Conservation (phyloP, 2,113 vertebrate species). For the Ptilorrhoa leucosticta region DNA sequence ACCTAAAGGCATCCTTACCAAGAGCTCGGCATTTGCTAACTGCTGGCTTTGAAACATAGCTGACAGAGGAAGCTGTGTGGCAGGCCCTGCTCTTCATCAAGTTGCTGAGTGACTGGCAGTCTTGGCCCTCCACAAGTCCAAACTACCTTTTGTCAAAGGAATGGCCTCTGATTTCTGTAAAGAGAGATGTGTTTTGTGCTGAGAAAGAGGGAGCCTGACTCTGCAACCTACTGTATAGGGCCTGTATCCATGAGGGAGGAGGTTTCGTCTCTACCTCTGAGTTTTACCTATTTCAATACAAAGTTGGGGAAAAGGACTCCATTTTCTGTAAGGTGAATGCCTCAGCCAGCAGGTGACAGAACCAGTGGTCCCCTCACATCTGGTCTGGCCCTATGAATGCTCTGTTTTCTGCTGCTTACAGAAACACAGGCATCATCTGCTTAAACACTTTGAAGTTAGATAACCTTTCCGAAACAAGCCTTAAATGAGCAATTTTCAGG, state of each 20-base stretch:
- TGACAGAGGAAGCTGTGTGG: background rate
- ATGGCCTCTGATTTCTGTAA: background rate
- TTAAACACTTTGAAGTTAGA: background rate
- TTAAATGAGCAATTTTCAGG: background rate
- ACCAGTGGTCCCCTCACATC: background rate
- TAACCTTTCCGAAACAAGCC: background rate
- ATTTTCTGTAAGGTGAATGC: background rate
- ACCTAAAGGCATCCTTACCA: background rate
- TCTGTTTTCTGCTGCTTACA: background rate
- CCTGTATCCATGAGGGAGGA: fast-evolving
- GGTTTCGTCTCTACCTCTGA: background rate
- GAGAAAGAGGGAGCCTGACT: background rate
- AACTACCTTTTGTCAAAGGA: background rate
- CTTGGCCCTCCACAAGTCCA: background rate
- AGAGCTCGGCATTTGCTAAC: background rate
- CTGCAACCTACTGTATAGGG: background rate
- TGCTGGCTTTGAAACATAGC: background rate
- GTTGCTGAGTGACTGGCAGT: background rate
- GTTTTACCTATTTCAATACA: background rate
- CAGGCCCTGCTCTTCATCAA: background rate
- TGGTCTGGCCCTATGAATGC: background rate
- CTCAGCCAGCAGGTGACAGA: background rate
- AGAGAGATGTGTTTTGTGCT: background rate
- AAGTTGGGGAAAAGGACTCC: background rate
- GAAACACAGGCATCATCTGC: background rate